phyloP scores from a whole-genome alignment of 2,888 invertebrate species.

The Drosophila birchii region DNA sequence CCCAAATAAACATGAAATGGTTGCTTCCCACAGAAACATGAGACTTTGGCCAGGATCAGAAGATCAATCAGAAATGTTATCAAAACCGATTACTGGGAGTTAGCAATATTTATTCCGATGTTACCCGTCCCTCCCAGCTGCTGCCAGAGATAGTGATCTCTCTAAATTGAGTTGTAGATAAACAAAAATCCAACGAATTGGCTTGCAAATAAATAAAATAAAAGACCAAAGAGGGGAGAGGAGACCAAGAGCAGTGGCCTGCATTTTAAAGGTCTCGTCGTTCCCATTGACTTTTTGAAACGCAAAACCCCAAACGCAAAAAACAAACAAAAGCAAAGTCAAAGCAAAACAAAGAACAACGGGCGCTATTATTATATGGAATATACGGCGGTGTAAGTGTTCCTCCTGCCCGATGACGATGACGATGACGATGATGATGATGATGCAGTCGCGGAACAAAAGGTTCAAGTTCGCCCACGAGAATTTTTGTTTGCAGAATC shows the following conservation, averaged over 20 bases:
- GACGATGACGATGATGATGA: background rate
- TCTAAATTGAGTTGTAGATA: constrained; percentile 58
- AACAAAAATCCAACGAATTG: constrained; percentile 62
- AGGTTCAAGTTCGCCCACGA: constrained; percentile 67
- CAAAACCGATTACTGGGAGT: background rate
- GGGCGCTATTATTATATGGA: constrained; percentile 14
- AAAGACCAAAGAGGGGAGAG: constrained; percentile 8
- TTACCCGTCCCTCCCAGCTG: background rate
- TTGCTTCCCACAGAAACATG: background rate
- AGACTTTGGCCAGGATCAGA: background rate
- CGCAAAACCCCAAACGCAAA: constrained; percentile 40
- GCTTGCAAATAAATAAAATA: constrained; percentile 68
- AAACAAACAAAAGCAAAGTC: constrained; percentile 35
- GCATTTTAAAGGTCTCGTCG: constrained; percentile 63
- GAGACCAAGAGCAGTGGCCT: constrained; percentile 25
- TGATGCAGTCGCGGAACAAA: constrained; percentile 15
- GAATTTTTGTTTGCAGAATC: constrained; percentile 5
- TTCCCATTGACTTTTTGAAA: constrained; percentile 54
- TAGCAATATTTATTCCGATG: constrained; percentile 11
- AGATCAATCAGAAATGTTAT: too few species aligned
- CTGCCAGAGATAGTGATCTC: constrained; percentile 4
- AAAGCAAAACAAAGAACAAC: constrained; percentile 23
- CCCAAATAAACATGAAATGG: background rate
- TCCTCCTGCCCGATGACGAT: background rate
- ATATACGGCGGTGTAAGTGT: background rate